These are phyloP conservation scores for Brevipalpus yothersi DNA, from an alignment of 1,140 invertebrate genomes.

Conservation along the genomic window DNA sequence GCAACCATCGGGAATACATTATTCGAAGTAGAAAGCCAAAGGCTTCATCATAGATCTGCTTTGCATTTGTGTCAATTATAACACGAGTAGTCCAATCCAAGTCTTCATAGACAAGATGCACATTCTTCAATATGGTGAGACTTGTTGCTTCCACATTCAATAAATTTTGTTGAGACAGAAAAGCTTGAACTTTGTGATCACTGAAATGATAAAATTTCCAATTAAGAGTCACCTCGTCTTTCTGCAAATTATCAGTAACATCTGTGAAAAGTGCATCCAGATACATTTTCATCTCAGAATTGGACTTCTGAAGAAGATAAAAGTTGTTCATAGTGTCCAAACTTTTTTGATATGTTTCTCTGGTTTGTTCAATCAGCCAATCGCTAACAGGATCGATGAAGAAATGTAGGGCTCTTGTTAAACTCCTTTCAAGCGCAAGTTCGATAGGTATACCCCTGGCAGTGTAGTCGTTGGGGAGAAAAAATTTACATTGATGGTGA, in stretches of 20 bases:
- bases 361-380: background rate
- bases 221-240: background rate
- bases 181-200: background rate
- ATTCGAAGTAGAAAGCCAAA: background rate
- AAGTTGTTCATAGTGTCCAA: background rate
- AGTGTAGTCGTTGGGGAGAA: background rate
- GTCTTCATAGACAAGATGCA: background rate
- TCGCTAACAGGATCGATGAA: background rate
- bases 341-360: background rate
- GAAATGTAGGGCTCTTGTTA: background rate
- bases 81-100: background rate
- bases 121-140: background rate
- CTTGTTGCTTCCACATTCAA: background rate
- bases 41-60: background rate
- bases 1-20: background rate
- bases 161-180: background rate
- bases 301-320: background rate
- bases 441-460: background rate
- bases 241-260: background rate
- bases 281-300: background rate
- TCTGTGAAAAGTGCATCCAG: background rate
- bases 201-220: background rate
- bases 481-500: background rate
- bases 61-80: background rate
- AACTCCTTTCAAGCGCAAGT: background rate